Evolutionary conservation across 2,113 vertebrate genomes (phyloP).

Genomic region (Eudorcas thomsonii): DNA sequence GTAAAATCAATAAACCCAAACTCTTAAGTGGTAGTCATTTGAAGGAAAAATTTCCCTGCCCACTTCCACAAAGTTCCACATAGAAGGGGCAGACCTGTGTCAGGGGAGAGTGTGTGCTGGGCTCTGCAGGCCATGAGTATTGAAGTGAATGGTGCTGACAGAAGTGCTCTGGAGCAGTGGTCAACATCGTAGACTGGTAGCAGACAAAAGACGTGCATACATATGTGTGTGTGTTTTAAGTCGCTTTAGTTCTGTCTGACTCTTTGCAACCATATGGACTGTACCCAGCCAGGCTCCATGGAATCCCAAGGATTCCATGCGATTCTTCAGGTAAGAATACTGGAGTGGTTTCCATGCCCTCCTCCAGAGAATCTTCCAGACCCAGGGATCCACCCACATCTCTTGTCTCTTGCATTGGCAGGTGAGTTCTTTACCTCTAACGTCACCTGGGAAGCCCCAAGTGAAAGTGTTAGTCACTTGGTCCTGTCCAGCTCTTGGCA

Average conservation of each 20-base stretch:
- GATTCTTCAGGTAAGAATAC: neutral
- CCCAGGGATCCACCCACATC: rapidly evolving
- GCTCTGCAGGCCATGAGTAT: too few relatives aligned
- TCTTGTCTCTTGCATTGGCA: neutral
- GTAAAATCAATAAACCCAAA: neutral
- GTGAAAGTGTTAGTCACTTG: neutral
- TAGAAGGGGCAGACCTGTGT: neutral
- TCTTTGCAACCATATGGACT: neutral
- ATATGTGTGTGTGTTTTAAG: neutral
- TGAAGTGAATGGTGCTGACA: rapidly evolving
- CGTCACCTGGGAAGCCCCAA: rapidly evolving
- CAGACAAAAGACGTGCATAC: rapidly evolving
- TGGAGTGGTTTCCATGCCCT: neutral
- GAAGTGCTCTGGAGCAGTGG: rapidly evolving
- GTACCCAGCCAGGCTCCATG: neutral
- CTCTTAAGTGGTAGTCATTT: neutral
- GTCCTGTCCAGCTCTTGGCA: neutral
- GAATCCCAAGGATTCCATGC: neutral
- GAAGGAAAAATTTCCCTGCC: neutral
- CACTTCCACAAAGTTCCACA: rapidly evolving
- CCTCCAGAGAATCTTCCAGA: neutral
- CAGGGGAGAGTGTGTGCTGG: neutral
- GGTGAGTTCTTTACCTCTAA: neutral
- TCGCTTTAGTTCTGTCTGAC: neutral
- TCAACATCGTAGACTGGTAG: too few relatives aligned